Base-by-base conservation (phyloP, 1,140 invertebrate species). In the Zaprionus ghesquierei region DNA sequence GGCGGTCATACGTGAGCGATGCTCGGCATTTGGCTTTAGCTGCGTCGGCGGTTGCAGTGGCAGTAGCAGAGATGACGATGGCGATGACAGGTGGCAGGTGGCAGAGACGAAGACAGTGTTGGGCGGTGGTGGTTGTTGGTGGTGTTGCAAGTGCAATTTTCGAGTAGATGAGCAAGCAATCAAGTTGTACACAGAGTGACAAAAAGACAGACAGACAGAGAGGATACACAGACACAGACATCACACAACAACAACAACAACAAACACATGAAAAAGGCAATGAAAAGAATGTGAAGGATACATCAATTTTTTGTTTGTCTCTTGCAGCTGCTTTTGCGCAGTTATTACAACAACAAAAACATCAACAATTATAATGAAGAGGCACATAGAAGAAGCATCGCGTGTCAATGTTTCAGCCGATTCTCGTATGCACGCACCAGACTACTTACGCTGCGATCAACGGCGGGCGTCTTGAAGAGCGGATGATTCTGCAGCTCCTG, bases 401-500 rank as follows among this genome's bases (percentile, higher is more conserved):
- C 38, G 31, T 29, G 20, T 49, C 35, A 68, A 13, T 55, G 49
- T 50, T 68, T 64, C 69, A 87, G 73, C 73, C 72, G 63, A 54
- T 69, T 76, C 73, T 86, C 78, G 59, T 79, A 87, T 46, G 63
- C 81, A 59, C 77, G 74, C 73, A 86, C 73, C 68, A 73, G 29
- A 54, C 56, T 85, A 92, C 91, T 92, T 90, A 92, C 91, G 77
- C 90, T 92, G 76, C 90, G 79, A 76, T 92, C 91, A 62, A 92
- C 91, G 51, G 75, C 77, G 63, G 91, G 91, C 20, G 72, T 81
- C 60, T 92, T 92, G 65, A 92, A 92, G 22, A 92, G 74, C 54
- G 91, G 91, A 91, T 92, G 91, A 65, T 92, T 91, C 71, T 92
- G 91, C 46, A 92, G 75, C 77, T 92, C 91, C 70, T 92, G 91